These are phyloP conservation scores for Loxodonta africana DNA, from an alignment of 2,113 vertebrate genomes.

Conservation along the genomic window DNA sequence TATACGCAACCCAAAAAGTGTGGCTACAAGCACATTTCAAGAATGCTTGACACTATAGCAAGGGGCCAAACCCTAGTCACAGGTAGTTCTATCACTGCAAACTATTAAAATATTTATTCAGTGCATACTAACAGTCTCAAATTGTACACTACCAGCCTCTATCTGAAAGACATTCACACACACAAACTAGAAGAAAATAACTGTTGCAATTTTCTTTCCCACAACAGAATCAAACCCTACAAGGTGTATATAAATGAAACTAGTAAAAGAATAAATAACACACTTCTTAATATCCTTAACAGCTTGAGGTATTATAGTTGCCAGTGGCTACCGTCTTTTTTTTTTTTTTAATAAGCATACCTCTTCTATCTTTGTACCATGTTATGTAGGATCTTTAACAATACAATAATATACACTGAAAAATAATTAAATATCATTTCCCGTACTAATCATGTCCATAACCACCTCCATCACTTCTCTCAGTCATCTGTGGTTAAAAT, in stretches of 20 bases:
- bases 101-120: conserved; percentile 39
- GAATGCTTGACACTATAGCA: background rate
- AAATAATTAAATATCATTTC: conserved; percentile 67
- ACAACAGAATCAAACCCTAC: conserved; percentile 23
- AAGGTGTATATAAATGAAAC: conserved; percentile 57
- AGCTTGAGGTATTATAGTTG: conserved; percentile 9
- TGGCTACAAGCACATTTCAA: background rate
- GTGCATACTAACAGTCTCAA: conserved; percentile 1
- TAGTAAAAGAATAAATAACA: conserved; percentile 56
- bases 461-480: conserved; percentile 65
- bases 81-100: conserved; percentile 21
- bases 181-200: background rate
- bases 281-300: conserved; percentile 67
- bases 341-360: conserved; percentile 37
- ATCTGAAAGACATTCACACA: background rate
- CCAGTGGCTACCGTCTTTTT: background rate
- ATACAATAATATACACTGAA: conserved; percentile 57
- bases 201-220: conserved; percentile 16
- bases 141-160: background rate
- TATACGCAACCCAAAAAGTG: background rate
- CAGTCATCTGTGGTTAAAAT: conserved; percentile 75
- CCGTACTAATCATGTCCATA: conserved; percentile 78
- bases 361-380: background rate
- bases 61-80: background rate
- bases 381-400: background rate